Percentiles rank a stretch among this genome's conserved stretches.
These are phyloP conservation scores for Apistogramma diplotaenia DNA, from an alignment of 2,113 vertebrate species.

Conservation along the genomic window DNA sequence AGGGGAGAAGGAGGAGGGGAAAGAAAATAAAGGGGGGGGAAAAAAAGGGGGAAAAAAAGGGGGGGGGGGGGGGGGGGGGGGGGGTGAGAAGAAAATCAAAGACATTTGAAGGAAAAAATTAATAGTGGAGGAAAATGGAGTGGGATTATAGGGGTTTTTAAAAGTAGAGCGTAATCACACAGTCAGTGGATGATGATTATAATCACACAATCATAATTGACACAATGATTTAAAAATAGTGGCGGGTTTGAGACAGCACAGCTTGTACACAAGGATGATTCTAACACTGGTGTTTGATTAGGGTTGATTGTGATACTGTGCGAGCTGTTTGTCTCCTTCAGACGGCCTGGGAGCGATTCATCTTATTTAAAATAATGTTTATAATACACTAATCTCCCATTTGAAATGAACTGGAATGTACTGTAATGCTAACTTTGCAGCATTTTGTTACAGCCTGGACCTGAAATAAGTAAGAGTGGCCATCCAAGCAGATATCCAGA, in stretches of 20 bases:
- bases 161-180: neutral
- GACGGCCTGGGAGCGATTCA: neutral
- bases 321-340: neutral
- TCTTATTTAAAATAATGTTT: neutral
- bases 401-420: neutral
- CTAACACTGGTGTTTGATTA: neutral
- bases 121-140: neutral
- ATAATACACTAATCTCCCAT: neutral
- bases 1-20: neutral
- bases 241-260: neutral
- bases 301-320: neutral
- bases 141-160: neutral
- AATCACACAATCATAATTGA: neutral
- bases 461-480: too few species aligned
- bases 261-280: neutral
- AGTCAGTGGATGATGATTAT: neutral
- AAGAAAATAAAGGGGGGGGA: neutral
- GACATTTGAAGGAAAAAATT: neutral
- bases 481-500: too few species aligned
- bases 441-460: too few species aligned
- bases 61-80: neutral
- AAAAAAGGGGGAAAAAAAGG: neutral
- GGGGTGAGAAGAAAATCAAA: neutral
- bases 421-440: neutral
- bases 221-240: conserved; percentile 1